Percentiles rank a stretch among this genome's conserved stretches.
Conservation (phyloP, 2,113 vertebrate genomes). For the Muscicapa adusta region DNA sequence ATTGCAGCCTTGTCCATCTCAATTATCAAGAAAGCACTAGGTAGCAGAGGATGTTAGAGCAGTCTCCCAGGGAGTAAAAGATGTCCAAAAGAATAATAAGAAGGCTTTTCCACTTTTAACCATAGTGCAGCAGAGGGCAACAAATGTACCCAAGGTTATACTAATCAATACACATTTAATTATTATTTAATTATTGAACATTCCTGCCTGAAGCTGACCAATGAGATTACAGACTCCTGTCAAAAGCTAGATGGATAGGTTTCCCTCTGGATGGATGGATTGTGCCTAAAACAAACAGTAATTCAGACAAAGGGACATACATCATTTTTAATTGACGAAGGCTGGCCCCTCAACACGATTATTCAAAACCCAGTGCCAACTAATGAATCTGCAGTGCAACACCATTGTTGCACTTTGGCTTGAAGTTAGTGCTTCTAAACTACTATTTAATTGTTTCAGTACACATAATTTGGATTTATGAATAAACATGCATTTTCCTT, state of each 20-base stretch:
- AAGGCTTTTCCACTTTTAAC: background rate
- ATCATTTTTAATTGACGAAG: constrained; percentile 86
- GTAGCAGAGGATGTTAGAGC: background rate
- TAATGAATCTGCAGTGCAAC: constrained; percentile 69
- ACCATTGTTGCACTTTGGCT: constrained; percentile 29
- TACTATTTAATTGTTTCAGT: constrained; percentile 64
- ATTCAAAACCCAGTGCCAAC: constrained; percentile 70
- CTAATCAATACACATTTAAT: constrained; percentile 64
- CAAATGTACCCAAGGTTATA: constrained; percentile 10
- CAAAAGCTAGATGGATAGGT: constrained; percentile 69
- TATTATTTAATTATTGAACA: constrained; percentile 58
- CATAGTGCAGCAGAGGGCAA: background rate
- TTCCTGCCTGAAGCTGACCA: constrained; percentile 49
- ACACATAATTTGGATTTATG: constrained; percentile 71
- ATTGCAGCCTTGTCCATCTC: background rate
- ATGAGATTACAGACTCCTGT: constrained; percentile 28
- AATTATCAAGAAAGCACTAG: background rate
- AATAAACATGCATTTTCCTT: constrained; percentile 72
- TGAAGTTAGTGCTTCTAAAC: constrained; percentile 59
- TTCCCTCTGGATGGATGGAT: constrained; percentile 73
- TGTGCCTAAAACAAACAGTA: constrained; percentile 61
- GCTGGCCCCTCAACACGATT: constrained; percentile 64
- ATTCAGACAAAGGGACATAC: constrained; percentile 74
- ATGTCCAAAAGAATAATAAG: background rate
- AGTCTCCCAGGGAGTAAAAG: background rate